A percentile compares a stretch with the other conserved stretches of the same genome.
Conservation (phyloP, 2,113 vertebrate species). For the Ivindomyrus marchei region DNA sequence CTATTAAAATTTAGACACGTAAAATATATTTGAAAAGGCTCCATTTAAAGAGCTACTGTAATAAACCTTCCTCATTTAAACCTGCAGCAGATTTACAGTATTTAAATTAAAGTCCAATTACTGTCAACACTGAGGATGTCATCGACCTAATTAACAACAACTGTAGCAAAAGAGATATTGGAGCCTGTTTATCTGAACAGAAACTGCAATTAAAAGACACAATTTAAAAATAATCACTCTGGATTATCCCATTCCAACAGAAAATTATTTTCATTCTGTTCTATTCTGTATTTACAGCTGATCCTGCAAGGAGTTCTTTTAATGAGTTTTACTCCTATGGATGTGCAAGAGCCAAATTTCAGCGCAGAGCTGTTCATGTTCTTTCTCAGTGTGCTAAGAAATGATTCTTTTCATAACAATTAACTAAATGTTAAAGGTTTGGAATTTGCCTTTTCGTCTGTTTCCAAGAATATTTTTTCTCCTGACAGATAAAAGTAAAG, state of each 20-base stretch:
- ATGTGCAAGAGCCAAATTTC: not conserved
- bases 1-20: not conserved
- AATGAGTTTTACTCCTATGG: not conserved
- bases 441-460: not conserved
- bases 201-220: slow-evolving; percentile 17
- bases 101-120: slow-evolving; percentile 16
- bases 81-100: not conserved
- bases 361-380: not conserved
- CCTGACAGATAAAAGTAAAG: not conserved
- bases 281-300: not conserved
- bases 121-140: not conserved
- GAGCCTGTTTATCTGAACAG: not conserved
- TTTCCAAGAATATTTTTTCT: not conserved
- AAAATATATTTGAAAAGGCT: not conserved
- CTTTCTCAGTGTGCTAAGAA: not conserved
- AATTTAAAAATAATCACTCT: slow-evolving; percentile 4
- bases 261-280: not conserved
- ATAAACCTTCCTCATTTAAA: not conserved
- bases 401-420: not conserved
- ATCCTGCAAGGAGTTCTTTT: not conserved
- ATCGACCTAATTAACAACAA: slow-evolving; percentile 13
- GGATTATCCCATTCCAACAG: not conserved
- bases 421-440: not conserved
- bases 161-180: not conserved
- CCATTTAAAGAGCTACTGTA: not conserved